Conservation (phyloP, 2,797 vertebrate species). For the Aldrovandia affinis region DNA sequence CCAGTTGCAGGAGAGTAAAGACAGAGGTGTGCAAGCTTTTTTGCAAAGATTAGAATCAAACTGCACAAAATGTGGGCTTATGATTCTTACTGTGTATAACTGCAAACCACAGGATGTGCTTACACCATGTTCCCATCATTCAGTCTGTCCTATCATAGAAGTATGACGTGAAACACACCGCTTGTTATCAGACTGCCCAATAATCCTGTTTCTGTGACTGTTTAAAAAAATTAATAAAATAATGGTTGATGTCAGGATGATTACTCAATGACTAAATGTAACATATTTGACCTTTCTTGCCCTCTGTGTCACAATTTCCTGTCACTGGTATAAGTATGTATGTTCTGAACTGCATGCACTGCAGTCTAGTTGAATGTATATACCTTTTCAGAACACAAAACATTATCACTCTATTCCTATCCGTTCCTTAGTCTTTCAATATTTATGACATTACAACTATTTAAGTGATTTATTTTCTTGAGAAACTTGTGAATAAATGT, state of each 20-base stretch:
- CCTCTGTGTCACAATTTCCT: background rate
- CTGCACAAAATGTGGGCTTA: slow-evolving; percentile 8
- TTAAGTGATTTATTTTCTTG: background rate
- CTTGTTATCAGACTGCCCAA: background rate
- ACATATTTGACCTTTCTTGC: background rate
- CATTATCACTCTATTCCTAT: background rate
- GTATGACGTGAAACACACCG: background rate
- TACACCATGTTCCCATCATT: background rate
- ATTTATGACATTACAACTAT: background rate
- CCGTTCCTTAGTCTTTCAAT: background rate
- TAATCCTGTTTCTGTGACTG: background rate
- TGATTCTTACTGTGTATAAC: background rate
- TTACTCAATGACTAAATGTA: background rate
- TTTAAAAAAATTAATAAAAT: background rate
- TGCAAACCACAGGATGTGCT: background rate
- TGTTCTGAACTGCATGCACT: background rate
- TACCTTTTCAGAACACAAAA: background rate
- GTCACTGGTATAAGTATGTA: background rate
- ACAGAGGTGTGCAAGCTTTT: background rate
- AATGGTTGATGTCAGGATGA: background rate
- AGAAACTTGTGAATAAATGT: background rate
- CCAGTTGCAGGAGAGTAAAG: background rate
- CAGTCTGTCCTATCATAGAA: background rate
- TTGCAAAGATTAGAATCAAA: background rate
- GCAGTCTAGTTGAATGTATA: background rate